phyloP scores from a whole-genome alignment of 2,888 invertebrate species.

The Fragum fragum region DNA sequence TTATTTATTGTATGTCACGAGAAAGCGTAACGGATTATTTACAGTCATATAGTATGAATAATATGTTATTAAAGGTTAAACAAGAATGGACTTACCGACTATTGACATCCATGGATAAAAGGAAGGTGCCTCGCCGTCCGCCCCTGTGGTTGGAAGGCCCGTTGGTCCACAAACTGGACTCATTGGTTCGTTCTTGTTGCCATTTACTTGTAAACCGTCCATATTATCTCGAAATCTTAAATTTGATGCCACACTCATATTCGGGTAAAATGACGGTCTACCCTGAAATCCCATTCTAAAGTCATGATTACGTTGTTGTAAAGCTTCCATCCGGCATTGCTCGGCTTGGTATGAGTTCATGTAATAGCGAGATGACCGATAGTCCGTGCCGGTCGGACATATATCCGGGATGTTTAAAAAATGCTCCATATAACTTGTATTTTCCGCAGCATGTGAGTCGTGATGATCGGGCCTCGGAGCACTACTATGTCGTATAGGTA shows the following conservation, averaged over 20 bases:
- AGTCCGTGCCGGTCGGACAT: conserved; percentile 80
- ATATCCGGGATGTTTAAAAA: conserved; percentile 84
- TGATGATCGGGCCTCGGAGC: conserved; percentile 70
- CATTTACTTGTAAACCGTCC: conserved; percentile 73
- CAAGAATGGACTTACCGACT: conserved; percentile 75
- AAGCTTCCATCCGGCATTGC: conserved; percentile 83
- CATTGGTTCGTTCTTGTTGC: conserved; percentile 74
- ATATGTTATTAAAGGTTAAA: conserved; percentile 35
- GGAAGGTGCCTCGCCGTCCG: conserved; percentile 77
- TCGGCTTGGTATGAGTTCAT: conserved; percentile 81
- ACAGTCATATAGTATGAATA: background rate
- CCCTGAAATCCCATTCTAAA: conserved; percentile 81
- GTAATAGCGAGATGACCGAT: conserved; percentile 80
- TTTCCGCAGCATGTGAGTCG: conserved; percentile 76
- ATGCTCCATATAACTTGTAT: conserved; percentile 83
- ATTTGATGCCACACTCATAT: conserved; percentile 81
- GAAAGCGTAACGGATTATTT: background rate
- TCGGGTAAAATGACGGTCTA: conserved; percentile 81
- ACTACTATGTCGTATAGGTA: conserved; percentile 80
- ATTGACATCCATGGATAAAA: conserved; percentile 85
- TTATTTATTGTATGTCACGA: conserved; percentile 14
- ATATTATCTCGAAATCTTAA: conserved; percentile 79
- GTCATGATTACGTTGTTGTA: conserved; percentile 81
- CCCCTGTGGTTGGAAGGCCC: conserved; percentile 66
- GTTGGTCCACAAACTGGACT: conserved; percentile 77